Conservation (phyloP, 2,113 vertebrate genomes). For the Sylvicapra grimmia region DNA sequence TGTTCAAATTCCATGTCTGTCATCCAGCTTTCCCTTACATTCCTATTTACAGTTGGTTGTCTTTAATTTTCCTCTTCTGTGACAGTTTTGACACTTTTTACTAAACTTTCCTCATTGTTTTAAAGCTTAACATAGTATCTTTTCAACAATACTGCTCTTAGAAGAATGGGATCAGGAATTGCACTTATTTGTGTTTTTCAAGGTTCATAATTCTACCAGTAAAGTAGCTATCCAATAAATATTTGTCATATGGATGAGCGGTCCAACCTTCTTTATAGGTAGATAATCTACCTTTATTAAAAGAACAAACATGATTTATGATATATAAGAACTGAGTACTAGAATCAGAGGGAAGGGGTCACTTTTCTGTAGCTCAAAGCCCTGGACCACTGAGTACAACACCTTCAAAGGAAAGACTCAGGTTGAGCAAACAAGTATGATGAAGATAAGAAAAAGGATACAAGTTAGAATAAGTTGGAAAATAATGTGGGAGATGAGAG, state of each 20-base stretch:
- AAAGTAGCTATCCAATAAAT: not conserved
- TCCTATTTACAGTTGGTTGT: not conserved
- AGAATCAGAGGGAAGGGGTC: not conserved
- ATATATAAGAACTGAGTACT: not conserved
- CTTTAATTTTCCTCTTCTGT: not conserved
- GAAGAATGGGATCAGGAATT: not conserved
- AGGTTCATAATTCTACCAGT: not conserved
- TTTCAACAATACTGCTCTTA: not conserved
- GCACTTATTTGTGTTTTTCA: conserved; percentile 4
- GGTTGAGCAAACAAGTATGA: not conserved
- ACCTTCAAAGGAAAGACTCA: not conserved
- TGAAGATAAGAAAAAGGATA: not conserved
- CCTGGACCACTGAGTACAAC: not conserved
- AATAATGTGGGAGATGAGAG: not conserved
- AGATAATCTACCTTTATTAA: not conserved
- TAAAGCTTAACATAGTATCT: not conserved
- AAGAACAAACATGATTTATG: not conserved
- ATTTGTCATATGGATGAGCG: not conserved
- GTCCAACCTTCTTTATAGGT: not conserved
- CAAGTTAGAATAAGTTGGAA: not conserved
- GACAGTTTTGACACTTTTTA: not conserved
- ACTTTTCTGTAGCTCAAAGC: not conserved
- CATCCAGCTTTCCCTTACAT: not conserved
- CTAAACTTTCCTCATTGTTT: not conserved
- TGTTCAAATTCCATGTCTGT: not conserved